Percentiles rank a stretch among this genome's conserved stretches.
Evolutionary conservation across 1,140 invertebrate genomes (phyloP).

Genomic region (Drosophila eugracilis): DNA sequence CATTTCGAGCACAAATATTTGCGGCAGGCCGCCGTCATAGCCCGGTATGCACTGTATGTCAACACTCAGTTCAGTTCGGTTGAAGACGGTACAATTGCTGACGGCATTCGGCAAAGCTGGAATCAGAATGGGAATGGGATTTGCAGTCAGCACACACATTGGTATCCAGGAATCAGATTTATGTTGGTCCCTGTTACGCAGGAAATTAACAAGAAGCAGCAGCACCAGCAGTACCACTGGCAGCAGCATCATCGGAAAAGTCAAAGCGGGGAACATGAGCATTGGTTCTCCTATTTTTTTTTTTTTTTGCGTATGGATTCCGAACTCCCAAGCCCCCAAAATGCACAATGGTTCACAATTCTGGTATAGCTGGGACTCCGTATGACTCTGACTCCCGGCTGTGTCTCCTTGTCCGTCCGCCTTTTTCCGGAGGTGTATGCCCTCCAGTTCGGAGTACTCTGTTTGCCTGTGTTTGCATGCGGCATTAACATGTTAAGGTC

Average conservation of each 20-base stretch:
- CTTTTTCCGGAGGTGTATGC: conserved; percentile 9
- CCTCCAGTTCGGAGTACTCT: conserved; percentile 18
- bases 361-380: conserved; percentile 34
- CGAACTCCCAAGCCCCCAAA: conserved; percentile 4
- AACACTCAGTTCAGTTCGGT: conserved; percentile 90
- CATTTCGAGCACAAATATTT: conserved; percentile 91
- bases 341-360: conserved; percentile 49
- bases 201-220: conserved; percentile 57
- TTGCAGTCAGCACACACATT: conserved; percentile 35
- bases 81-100: conserved; percentile 89
- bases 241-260: conserved; percentile 23
- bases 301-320: conserved; percentile 29
- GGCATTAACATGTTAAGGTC: conserved; percentile 68
- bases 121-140: conserved; percentile 26
- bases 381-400: conserved; percentile 28
- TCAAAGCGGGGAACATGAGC: conserved; percentile 33
- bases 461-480: conserved; percentile 49
- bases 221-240: conserved; percentile 7
- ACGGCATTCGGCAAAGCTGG: conserved; percentile 89
- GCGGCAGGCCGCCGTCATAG: conserved; percentile 91
- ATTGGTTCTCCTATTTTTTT: conserved; percentile 36
- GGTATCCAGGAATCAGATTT: conserved; percentile 49
- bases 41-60: conserved; percentile 91
- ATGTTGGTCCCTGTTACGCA: conserved; percentile 49
- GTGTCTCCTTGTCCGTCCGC: conserved; percentile 1